Percentiles rank a stretch among this genome's conserved stretches.
phyloP scores from a whole-genome alignment of 35 echinoderm and acorn worm species.

The Diadema setosum region DNA sequence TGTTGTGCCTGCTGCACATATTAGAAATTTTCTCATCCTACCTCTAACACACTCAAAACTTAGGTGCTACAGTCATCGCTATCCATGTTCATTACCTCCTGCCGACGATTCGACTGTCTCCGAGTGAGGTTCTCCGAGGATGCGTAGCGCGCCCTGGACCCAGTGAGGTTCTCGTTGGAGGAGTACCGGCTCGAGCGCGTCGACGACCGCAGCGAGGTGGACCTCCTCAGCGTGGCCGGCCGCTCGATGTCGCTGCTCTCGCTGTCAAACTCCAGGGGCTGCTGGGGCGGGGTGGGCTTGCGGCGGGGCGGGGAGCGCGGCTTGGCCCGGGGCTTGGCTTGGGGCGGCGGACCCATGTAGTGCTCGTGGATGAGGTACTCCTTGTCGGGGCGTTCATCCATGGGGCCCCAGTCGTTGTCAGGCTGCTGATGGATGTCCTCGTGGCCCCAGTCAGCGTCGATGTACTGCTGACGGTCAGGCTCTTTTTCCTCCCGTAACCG shows the following conservation, averaged over 20 bases:
- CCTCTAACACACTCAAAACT: too few species aligned
- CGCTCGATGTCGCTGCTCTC: conserved; percentile 36
- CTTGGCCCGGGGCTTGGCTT: conserved; percentile 6
- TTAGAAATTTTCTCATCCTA: too few species aligned
- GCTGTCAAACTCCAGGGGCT: not conserved
- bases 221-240: conserved; percentile 18
- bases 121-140: conserved; percentile 47
- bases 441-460: conserved; percentile 17
- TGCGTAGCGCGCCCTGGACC: conserved; percentile 41
- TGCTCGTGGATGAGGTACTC: not conserved
- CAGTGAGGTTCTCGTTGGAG: not conserved
- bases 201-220: conserved; percentile 43
- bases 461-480: not conserved
- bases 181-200: not conserved
- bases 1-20: too few species aligned
- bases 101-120: conserved; percentile 4
- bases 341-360: not conserved
- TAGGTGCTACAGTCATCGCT: not conserved
- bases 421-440: not conserved
- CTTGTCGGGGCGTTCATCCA: not conserved
- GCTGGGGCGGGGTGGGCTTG: not conserved
- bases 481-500: conserved; percentile 39
- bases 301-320: not conserved
- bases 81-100: conserved; percentile 30
- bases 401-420: conserved; percentile 8